Evolutionary conservation across 2,797 vertebrate species (phyloP).

Genomic region (Acanthis flammea): DNA sequence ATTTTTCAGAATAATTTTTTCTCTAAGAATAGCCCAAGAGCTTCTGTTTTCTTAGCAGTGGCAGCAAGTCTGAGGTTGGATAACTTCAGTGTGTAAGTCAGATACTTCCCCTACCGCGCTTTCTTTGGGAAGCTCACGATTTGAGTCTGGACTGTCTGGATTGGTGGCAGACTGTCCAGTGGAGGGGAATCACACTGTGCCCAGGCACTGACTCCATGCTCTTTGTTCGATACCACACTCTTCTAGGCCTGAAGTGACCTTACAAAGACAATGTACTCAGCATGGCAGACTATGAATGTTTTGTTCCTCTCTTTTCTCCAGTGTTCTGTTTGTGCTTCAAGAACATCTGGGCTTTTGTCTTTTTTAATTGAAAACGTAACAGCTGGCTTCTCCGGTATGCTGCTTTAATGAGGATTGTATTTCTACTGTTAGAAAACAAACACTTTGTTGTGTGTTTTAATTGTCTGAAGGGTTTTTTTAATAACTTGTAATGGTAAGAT

Average conservation of each 20-base stretch:
- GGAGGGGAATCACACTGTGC: not conserved
- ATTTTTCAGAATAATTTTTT: not conserved
- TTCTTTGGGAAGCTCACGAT: not conserved
- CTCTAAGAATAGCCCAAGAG: not conserved
- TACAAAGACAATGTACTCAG: constrained; percentile 29
- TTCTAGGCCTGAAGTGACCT: constrained; percentile 71
- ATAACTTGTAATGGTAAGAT: constrained; percentile 32
- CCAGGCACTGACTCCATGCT: not conserved
- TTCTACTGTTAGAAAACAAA: constrained; percentile 49
- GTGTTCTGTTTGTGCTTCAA: constrained; percentile 2
- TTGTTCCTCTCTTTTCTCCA: constrained; percentile 21
- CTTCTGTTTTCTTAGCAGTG: not conserved
- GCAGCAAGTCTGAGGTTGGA: not conserved
- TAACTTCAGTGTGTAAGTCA: not conserved
- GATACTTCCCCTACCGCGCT: not conserved
- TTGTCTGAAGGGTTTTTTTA: not conserved
- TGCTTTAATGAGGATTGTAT: constrained; percentile 55
- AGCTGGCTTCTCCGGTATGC: not conserved
- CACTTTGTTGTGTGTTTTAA: constrained; percentile 30
- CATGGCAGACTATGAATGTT: constrained; percentile 57
- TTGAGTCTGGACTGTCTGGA: not conserved
- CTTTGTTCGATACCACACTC: not conserved
- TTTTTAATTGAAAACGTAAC: constrained; percentile 35
- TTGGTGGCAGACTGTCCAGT: not conserved
- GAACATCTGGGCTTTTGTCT: constrained; percentile 42